Conservation (phyloP, 2,797 vertebrate genomes). For the Arnoldichthys spilopterus region DNA sequence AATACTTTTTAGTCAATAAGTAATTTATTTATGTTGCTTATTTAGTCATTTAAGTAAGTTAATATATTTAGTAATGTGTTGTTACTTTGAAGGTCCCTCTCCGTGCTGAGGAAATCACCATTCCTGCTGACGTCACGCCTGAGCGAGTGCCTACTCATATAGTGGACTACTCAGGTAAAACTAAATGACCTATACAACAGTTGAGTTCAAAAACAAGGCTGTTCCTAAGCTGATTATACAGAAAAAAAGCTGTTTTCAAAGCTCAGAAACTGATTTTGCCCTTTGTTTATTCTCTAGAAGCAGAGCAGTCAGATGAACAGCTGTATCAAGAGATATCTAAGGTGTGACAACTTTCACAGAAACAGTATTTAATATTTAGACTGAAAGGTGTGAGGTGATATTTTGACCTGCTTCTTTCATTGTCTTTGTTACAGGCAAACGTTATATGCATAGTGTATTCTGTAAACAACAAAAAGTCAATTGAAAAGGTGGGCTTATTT, state of each 20-base stretch:
- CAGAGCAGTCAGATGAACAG: conserved; percentile 95
- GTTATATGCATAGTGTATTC: conserved; percentile 85
- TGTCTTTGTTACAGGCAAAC: conserved; percentile 72
- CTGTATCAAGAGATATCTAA: conserved; percentile 96
- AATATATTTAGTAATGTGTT: too few species aligned
- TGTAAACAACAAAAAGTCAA: conserved; percentile 84
- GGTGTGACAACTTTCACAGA: conserved; percentile 71
- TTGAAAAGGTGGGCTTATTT: conserved; percentile 77
- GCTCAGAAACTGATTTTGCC: not conserved
- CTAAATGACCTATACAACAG: not conserved
- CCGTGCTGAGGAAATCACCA: conserved; percentile 96
- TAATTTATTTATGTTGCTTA: too few species aligned
- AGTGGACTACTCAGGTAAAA: conserved; percentile 94
- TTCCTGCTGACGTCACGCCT: conserved; percentile 96
- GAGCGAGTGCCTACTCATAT: conserved; percentile 98
- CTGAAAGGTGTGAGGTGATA: not conserved
- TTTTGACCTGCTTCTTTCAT: not conserved
- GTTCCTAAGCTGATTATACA: not conserved
- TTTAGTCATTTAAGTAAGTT: too few species aligned
- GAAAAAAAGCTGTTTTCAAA: not conserved
- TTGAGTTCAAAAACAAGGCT: not conserved
- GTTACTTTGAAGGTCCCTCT: conserved; percentile 85
- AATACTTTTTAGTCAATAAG: too few species aligned
- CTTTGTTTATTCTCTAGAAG: conserved; percentile 76
- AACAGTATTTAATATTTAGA: not conserved